These are phyloP conservation scores for Hoplodrina ambigua DNA, from an alignment of 2,888 invertebrate genomes.

Conservation along the genomic window DNA sequence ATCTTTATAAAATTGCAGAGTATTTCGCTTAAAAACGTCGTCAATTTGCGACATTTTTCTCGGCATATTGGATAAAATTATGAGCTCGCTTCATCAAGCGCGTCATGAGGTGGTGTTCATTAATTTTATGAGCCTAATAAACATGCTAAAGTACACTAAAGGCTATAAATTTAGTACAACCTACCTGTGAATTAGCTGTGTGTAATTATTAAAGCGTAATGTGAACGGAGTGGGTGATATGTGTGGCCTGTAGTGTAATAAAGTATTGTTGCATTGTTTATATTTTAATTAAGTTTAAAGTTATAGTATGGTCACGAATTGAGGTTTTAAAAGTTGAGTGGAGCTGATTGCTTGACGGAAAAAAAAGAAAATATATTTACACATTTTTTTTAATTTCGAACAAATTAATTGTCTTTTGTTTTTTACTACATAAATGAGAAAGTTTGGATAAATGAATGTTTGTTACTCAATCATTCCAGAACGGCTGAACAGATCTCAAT, in stretches of 20 bases:
- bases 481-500: too few relatives aligned
- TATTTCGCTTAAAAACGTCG: slow-evolving; percentile 31
- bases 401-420: not conserved
- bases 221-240: slow-evolving; percentile 51
- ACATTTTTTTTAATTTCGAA: too few relatives aligned
- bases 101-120: slow-evolving; percentile 67
- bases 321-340: not conserved
- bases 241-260: slow-evolving; percentile 45
- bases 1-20: slow-evolving; percentile 31
- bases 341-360: not conserved
- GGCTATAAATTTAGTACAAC: slow-evolving; percentile 59
- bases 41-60: slow-evolving; percentile 60
- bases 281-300: slow-evolving; percentile 14
- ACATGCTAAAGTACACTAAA: slow-evolving; percentile 69
- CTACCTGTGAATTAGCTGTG: slow-evolving; percentile 61
- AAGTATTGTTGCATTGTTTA: slow-evolving; percentile 37
- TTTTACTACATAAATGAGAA: too few relatives aligned
- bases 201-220: slow-evolving; percentile 63
- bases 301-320: not conserved
- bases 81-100: slow-evolving; percentile 59
- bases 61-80: slow-evolving; percentile 57
- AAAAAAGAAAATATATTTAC: too few relatives aligned
- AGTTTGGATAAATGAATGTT: too few relatives aligned
- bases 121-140: slow-evolving; percentile 77
- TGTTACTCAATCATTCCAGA: too few relatives aligned